phyloP scores from a whole-genome alignment of 2,797 vertebrate genomes.

The Mionectes olivaceus region DNA sequence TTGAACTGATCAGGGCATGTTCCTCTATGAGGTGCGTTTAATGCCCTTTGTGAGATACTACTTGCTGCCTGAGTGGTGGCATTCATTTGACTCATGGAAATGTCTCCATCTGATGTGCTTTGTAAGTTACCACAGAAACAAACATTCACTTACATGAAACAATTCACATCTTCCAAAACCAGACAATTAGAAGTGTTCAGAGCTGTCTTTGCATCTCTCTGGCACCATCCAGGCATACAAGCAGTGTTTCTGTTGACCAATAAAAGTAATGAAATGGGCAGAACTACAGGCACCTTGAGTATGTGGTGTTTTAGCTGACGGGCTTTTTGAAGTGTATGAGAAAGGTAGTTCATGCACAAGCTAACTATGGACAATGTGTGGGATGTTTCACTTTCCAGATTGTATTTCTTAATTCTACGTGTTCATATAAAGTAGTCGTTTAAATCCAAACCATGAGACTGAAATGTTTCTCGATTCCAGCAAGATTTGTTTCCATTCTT shows the following conservation, averaged over 20 bases:
- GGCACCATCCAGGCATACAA: neutral
- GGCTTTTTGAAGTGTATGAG: neutral
- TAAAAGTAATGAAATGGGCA: neutral
- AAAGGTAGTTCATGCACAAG: neutral
- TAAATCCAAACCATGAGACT: neutral
- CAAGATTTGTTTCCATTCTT: neutral
- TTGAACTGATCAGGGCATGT: neutral
- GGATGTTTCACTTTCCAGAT: neutral
- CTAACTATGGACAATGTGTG: neutral
- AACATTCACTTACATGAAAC: neutral
- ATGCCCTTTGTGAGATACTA: neutral
- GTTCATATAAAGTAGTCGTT: neutral
- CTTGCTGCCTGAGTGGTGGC: neutral
- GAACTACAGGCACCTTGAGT: neutral
- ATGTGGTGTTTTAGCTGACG: neutral
- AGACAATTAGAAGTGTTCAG: neutral
- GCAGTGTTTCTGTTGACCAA: neutral
- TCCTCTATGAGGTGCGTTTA: neutral
- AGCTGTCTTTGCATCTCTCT: neutral
- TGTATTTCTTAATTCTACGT: neutral
- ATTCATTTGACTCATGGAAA: neutral
- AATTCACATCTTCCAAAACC: neutral
- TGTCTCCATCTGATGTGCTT: neutral
- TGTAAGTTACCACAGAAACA: neutral
- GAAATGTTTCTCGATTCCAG: neutral